Evolutionary conservation across 1,140 invertebrate species (phyloP).

Genomic region (Apis laboriosa): DNA sequence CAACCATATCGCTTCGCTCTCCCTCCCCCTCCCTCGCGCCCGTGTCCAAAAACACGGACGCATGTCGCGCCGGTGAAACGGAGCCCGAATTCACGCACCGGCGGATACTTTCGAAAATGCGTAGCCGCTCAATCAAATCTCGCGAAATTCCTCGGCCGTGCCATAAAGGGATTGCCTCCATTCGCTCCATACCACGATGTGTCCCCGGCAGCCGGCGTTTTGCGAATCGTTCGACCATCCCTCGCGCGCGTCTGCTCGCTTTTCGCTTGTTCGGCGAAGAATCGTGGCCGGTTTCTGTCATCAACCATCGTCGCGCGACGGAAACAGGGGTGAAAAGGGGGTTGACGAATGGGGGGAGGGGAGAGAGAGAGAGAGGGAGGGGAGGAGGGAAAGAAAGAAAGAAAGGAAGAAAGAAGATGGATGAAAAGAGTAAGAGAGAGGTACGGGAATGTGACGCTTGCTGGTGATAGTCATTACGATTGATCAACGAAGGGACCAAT

Average conservation of each 20-base stretch:
- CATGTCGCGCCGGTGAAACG: constrained; percentile 6
- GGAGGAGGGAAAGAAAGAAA: neutral
- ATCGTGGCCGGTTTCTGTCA: neutral
- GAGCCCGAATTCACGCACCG: constrained; percentile 39
- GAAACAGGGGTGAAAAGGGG: too few species aligned
- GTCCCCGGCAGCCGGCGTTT: constrained; percentile 3
- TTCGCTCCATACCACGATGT: neutral
- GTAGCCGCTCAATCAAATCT: constrained; percentile 54
- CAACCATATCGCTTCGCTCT: neutral
- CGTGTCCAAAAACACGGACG: constrained; percentile 6
- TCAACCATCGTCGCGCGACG: neutral
- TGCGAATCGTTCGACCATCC: constrained; percentile 16
- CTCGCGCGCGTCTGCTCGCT: neutral
- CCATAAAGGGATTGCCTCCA: constrained; percentile 56
- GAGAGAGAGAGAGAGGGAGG: neutral
- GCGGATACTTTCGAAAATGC: constrained; percentile 52
- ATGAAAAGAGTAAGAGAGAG: neutral
- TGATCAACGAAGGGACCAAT: neutral
- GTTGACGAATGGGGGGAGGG: neutral
- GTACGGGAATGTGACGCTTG: too few species aligned
- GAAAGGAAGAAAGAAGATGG: neutral
- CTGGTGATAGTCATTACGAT: neutral
- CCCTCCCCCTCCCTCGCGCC: neutral
- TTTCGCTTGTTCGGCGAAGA: neutral
- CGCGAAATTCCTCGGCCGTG: constrained; percentile 52